A percentile compares a stretch with the other conserved stretches of the same genome.
phyloP scores from a whole-genome alignment of 2,797 vertebrate species.

The Prionace glauca region DNA sequence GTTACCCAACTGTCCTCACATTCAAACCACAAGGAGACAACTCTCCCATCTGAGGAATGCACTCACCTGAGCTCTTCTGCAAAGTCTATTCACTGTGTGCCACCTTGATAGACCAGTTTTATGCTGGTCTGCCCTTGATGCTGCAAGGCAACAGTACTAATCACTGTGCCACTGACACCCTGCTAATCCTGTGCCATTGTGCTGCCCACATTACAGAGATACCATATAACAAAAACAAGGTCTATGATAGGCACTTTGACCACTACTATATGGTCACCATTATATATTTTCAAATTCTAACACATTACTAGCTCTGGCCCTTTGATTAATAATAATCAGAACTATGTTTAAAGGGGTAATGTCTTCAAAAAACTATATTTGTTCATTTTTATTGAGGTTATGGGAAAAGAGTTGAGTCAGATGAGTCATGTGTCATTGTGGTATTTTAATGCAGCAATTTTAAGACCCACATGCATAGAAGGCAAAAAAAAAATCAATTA shows the following conservation, averaged over 20 bases:
- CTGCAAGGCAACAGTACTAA: too few species aligned
- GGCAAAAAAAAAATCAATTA: background rate
- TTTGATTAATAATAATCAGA: background rate
- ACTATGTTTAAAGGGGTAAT: background rate
- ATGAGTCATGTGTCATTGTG: background rate
- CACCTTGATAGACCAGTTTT: too few species aligned
- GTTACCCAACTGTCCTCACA: background rate
- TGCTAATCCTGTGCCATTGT: too few species aligned
- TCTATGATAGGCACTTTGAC: background rate
- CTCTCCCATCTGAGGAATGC: too few species aligned
- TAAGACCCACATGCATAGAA: background rate
- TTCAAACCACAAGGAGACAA: background rate
- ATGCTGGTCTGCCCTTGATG: too few species aligned
- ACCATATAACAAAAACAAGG: too few species aligned
- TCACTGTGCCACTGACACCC: too few species aligned
- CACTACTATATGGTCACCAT: background rate
- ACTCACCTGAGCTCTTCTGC: too few species aligned
- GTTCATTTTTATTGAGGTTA: background rate
- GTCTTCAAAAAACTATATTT: background rate
- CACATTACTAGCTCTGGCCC: background rate
- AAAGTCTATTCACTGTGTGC: too few species aligned
- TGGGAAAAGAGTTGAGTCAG: background rate
- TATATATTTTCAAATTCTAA: background rate
- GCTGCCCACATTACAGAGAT: too few species aligned
- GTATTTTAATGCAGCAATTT: background rate